These are phyloP conservation scores for Cuculus canorus DNA, from an alignment of 2,797 vertebrate species.

Conservation along the genomic window DNA sequence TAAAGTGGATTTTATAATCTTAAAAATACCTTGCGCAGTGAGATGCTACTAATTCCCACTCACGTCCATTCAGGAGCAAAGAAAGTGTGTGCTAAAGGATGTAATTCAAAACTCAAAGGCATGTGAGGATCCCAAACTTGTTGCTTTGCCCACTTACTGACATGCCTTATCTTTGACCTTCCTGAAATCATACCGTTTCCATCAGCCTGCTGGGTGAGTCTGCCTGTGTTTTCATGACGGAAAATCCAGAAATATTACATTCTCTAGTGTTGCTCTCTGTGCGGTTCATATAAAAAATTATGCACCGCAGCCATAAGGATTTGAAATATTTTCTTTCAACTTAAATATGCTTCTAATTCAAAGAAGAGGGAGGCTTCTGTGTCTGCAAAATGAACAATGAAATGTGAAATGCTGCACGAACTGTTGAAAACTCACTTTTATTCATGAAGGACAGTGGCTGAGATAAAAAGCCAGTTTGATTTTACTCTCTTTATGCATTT, in stretches of 20 bases:
- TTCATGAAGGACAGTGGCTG: not conserved
- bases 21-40: not conserved
- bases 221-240: not conserved
- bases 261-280: not conserved
- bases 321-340: not conserved
- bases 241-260: not conserved
- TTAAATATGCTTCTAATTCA: not conserved
- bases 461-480: not conserved
- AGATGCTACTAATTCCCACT: not conserved
- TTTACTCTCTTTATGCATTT: not conserved
- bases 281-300: not conserved
- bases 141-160: not conserved
- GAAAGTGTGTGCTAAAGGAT: not conserved
- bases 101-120: not conserved
- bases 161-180: not conserved
- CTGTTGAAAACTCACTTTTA: not conserved
- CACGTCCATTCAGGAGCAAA: not conserved
- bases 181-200: not conserved
- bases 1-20: not conserved
- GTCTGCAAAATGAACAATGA: not conserved
- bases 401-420: rapidly evolving
- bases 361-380: not conserved
- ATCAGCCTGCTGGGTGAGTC: not conserved
- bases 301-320: not conserved
- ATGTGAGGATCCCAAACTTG: not conserved